Conservation (phyloP, 2,797 vertebrate species). For the Phylloscopus collybita region DNA sequence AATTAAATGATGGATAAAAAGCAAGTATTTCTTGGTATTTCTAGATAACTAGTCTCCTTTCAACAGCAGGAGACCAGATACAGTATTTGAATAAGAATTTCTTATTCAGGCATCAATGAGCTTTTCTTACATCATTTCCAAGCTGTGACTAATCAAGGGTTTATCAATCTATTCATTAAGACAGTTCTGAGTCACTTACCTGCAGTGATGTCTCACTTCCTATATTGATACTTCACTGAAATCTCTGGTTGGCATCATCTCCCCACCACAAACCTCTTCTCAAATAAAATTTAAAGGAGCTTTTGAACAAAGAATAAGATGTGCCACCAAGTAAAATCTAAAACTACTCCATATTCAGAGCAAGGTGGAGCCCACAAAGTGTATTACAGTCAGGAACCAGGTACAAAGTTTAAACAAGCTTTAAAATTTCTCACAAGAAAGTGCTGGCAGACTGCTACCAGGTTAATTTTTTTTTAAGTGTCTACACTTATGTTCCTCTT, state of each 20-base stretch:
- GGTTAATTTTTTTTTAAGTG: not conserved
- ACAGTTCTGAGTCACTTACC: not conserved
- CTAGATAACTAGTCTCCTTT: not conserved
- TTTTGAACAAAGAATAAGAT: not conserved
- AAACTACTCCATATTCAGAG: not conserved
- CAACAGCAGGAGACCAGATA: not conserved
- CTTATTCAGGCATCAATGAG: not conserved
- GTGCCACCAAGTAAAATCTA: not conserved
- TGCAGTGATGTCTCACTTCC: not conserved
- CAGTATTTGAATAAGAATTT: not conserved
- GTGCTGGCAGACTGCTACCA: not conserved
- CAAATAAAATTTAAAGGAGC: not conserved
- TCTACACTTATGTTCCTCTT: not conserved
- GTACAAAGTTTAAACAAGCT: not conserved
- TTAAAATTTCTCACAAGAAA: not conserved
- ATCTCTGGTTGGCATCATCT: not conserved
- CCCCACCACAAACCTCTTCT: not conserved
- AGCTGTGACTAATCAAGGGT: not conserved
- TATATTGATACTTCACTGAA: not conserved
- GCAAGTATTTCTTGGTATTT: not conserved
- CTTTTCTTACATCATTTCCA: not conserved
- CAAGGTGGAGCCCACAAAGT: not conserved
- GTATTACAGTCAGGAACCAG: not conserved
- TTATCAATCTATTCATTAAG: not conserved
- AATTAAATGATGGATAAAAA: not conserved